Evolutionary conservation across 2,888 invertebrate species (phyloP).

Genomic region (Aricia artaxerxes): DNA sequence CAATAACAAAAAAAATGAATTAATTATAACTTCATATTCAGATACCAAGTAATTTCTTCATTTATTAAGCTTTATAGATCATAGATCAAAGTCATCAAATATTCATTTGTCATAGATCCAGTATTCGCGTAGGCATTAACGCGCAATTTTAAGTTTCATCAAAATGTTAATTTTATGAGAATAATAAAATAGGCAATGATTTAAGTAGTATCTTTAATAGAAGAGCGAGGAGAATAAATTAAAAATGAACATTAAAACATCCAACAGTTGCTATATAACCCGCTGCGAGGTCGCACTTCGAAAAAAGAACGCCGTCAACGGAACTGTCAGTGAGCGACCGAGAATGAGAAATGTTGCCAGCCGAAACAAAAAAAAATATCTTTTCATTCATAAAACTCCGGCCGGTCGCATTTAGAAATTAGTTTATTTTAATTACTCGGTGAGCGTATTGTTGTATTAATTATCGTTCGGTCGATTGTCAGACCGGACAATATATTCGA

Average conservation of each 20-base stretch:
- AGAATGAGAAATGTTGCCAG: constrained; percentile 75
- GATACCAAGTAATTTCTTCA: not conserved
- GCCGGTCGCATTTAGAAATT: constrained; percentile 71
- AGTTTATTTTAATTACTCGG: constrained; percentile 79
- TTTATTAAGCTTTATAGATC: not conserved
- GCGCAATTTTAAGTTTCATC: not conserved
- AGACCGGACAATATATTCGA: constrained; percentile 77
- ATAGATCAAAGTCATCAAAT: not conserved
- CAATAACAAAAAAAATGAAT: not conserved
- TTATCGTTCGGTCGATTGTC: constrained; percentile 62
- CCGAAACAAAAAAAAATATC: constrained; percentile 56
- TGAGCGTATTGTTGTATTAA: constrained; percentile 76
- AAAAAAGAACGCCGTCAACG: constrained; percentile 71
- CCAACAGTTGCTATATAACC: constrained; percentile 70
- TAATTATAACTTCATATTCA: not conserved
- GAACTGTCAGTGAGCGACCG: constrained; percentile 71
- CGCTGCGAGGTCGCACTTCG: constrained; percentile 73
- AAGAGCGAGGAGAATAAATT: constrained; percentile 63
- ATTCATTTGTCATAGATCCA: not conserved
- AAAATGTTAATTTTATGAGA: constrained; percentile 5
- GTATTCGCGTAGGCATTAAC: not conserved
- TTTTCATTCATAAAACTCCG: constrained; percentile 72
- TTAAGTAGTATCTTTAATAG: constrained; percentile 39
- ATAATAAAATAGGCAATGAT: constrained; percentile 30
- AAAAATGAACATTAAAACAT: constrained; percentile 68